A percentile compares a stretch with the other conserved stretches of the same genome.
Evolutionary conservation across 53 echinoderm and acorn worm species (phyloP).

Genomic region (Paracentrotus lividus): DNA sequence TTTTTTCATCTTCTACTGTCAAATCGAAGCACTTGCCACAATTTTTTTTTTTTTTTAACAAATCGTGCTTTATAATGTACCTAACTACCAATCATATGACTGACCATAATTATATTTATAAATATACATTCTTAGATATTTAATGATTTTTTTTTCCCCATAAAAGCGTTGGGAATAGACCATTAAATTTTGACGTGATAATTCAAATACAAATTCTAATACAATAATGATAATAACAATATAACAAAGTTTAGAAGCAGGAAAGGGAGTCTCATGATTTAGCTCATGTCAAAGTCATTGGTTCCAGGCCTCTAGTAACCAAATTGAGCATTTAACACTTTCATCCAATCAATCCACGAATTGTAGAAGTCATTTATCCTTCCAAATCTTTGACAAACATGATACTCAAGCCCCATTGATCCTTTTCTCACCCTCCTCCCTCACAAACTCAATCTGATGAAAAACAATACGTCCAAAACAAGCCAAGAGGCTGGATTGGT

Average conservation of each 20-base stretch:
- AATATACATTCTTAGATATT: too few relatives aligned
- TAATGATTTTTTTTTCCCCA: too few relatives aligned
- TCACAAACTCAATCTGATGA: background rate
- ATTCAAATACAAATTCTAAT: too few relatives aligned
- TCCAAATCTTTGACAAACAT: slow-evolving; percentile 50
- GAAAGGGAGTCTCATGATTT: background rate
- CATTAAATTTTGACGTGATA: too few relatives aligned
- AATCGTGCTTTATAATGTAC: too few relatives aligned
- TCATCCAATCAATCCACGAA: slow-evolving; percentile 30
- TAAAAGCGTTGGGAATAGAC: too few relatives aligned
- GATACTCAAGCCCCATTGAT: slow-evolving; percentile 27
- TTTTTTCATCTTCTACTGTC: too few relatives aligned
- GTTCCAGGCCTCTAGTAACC: background rate
- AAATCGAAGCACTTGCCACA: too few relatives aligned
- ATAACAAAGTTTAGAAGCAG: background rate
- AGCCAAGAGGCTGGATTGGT: slow-evolving; percentile 31
- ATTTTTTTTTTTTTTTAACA: too few relatives aligned
- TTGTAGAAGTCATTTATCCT: slow-evolving; percentile 53
- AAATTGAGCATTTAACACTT: slow-evolving; percentile 53
- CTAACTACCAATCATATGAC: too few relatives aligned
- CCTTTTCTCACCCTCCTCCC: slow-evolving; percentile 39
- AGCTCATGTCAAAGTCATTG: slow-evolving; percentile 7
- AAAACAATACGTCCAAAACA: slow-evolving; percentile 10
- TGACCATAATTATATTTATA: too few relatives aligned
- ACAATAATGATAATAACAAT: too few relatives aligned